These are phyloP conservation scores for Dreissena polymorpha DNA, from an alignment of 1,140 invertebrate species.

Conservation along the genomic window DNA sequence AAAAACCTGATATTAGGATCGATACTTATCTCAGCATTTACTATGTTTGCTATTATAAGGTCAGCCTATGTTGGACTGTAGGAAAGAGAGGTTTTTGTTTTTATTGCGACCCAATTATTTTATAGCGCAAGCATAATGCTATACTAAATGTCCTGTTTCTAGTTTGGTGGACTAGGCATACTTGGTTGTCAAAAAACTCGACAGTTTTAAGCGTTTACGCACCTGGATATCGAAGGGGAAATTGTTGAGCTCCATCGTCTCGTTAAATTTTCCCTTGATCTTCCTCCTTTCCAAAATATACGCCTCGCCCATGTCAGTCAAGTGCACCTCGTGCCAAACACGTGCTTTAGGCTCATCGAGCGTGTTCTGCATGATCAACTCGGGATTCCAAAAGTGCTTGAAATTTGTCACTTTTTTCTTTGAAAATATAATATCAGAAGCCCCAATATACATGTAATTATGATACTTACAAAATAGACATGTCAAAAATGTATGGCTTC, in stretches of 20 bases:
- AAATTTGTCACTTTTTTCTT: constrained; percentile 57
- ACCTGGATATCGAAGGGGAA: constrained; percentile 73
- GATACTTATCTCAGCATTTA: too few relatives aligned
- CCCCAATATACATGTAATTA: neutral
- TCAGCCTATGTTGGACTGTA: too few relatives aligned
- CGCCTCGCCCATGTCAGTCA: constrained; percentile 54
- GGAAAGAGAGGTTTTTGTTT: too few relatives aligned
- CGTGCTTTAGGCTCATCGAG: constrained; percentile 66
- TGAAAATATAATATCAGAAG: neutral
- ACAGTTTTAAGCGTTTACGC: neutral
- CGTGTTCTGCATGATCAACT: constrained; percentile 71
- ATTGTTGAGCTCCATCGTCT: constrained; percentile 70
- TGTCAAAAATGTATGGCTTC: too few relatives aligned
- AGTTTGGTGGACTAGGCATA: too few relatives aligned
- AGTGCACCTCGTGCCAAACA: constrained; percentile 65
- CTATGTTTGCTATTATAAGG: too few relatives aligned
- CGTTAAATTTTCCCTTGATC: constrained; percentile 72
- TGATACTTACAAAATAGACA: neutral
- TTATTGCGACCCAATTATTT: too few relatives aligned
- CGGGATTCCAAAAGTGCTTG: constrained; percentile 71
- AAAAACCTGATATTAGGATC: too few relatives aligned
- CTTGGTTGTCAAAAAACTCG: too few relatives aligned
- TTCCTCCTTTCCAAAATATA: constrained; percentile 70
- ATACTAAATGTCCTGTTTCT: too few relatives aligned
- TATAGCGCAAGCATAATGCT: too few relatives aligned